These are phyloP conservation scores for Dipodomys spectabilis DNA, from an alignment of 2,113 vertebrate species.

Conservation along the genomic window DNA sequence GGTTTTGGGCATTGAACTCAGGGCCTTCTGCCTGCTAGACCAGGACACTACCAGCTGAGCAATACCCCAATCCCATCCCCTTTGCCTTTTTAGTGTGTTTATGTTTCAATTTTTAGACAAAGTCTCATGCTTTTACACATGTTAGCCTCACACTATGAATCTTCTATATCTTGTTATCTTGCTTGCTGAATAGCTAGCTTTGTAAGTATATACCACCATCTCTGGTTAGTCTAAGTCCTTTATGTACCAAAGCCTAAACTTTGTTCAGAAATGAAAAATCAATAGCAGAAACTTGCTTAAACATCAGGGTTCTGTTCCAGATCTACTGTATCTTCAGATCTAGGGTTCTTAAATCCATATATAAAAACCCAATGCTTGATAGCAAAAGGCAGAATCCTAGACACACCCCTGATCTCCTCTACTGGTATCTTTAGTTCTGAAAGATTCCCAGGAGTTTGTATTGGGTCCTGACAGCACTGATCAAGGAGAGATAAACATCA, in stretches of 20 bases:
- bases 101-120: no score
- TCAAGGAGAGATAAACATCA: neutral
- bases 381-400: neutral
- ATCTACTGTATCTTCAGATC: neutral
- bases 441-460: neutral
- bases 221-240: neutral
- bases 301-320: neutral
- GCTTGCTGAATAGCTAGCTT: no score
- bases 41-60: no score
- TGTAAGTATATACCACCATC: no score
- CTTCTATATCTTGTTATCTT: no score
- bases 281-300: neutral
- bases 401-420: neutral
- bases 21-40: no score
- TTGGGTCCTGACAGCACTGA: neutral
- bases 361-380: neutral
- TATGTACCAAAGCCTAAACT: neutral
- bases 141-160: no score
- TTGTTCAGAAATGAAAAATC: neutral
- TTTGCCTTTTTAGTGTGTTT: no score
- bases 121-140: no score
- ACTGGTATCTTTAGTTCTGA: neutral
- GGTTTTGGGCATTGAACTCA: no score
- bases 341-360: neutral
- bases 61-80: no score